phyloP scores from a whole-genome alignment of 2,113 vertebrate species.

The Emydocephalus ijimae region DNA sequence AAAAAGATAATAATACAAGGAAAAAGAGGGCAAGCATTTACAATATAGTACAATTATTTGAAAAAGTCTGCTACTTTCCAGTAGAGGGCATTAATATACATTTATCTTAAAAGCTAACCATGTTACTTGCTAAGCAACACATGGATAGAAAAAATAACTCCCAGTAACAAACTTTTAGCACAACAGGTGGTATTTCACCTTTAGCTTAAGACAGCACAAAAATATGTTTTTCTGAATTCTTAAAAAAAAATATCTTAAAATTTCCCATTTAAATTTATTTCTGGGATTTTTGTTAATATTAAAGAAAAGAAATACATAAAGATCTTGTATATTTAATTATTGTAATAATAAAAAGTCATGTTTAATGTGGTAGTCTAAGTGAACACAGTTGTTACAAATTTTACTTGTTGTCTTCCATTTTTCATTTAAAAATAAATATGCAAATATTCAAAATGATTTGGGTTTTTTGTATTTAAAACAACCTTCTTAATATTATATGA shows the following conservation, averaged over 20 bases:
- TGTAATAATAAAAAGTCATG: not conserved
- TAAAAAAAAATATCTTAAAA: not conserved
- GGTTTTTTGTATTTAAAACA: not conserved
- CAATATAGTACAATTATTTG: slow-evolving; percentile 27
- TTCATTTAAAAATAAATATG: not conserved
- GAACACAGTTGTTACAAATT: not conserved
- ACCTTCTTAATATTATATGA: not conserved
- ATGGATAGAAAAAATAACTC: not conserved
- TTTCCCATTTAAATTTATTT: not conserved
- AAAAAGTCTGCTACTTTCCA: slow-evolving; percentile 38
- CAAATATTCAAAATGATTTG: not conserved
- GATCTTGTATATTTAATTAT: not conserved
- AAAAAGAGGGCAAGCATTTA: not conserved
- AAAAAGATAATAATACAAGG: not conserved
- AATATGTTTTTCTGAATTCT: not conserved
- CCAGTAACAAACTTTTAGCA: not conserved
- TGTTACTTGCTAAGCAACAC: not conserved
- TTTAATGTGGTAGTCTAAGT: not conserved
- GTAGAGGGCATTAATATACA: slow-evolving; percentile 36
- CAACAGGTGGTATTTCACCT: not conserved
- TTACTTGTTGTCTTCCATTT: not conserved
- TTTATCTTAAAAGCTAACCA: slow-evolving; percentile 30
- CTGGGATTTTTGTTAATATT: not conserved
- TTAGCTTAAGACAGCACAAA: not conserved
- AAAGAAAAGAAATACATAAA: not conserved